Conservation (phyloP, 2,113 vertebrate genomes). For the Zosterops lateralis region DNA sequence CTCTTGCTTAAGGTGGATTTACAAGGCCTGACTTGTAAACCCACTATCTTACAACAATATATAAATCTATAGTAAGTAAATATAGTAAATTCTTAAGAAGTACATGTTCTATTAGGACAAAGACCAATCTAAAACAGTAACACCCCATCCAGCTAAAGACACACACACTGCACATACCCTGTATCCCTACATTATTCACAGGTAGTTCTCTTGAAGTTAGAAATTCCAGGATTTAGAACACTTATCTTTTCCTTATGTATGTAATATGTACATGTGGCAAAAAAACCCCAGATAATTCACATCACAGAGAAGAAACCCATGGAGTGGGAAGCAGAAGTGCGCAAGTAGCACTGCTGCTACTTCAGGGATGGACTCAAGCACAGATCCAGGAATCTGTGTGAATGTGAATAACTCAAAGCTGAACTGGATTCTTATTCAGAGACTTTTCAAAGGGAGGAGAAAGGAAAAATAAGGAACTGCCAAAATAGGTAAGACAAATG, state of each 20-base stretch:
- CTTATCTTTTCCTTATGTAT: not conserved
- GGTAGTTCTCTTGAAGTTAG: not conserved
- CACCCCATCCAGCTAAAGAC: not conserved
- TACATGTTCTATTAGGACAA: not conserved
- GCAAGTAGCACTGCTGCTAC: not conserved
- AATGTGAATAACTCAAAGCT: not conserved
- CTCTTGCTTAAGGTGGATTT: not conserved
- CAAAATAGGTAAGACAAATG: not conserved
- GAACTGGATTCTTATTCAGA: not conserved
- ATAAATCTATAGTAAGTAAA: not conserved
- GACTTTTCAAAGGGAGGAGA: not conserved
- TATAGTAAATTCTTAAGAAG: not conserved
- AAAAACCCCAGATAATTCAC: not conserved
- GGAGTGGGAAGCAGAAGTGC: not conserved
- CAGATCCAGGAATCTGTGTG: not conserved
- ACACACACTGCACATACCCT: not conserved
- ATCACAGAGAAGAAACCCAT: not conserved
- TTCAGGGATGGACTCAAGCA: not conserved
- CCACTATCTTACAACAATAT: not conserved
- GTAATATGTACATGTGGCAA: rapidly evolving
- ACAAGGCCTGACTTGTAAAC: not conserved
- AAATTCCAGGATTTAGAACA: not conserved
- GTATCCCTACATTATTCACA: not conserved
- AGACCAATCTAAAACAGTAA: not conserved
- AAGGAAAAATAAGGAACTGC: not conserved